These are phyloP conservation scores for Pantala flavescens DNA, from an alignment of 1,140 invertebrate genomes.

Conservation along the genomic window DNA sequence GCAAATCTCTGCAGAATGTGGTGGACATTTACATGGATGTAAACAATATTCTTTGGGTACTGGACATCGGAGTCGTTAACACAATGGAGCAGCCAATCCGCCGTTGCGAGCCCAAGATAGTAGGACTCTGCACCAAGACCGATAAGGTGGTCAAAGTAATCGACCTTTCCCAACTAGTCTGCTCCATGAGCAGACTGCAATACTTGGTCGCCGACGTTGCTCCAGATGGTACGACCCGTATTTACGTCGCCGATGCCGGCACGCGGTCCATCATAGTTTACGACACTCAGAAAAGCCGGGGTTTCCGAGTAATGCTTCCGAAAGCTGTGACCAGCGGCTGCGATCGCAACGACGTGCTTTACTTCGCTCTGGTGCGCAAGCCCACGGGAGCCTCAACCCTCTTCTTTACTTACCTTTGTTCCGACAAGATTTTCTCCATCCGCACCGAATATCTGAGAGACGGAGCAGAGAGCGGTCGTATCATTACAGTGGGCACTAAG, in stretches of 20 bases:
- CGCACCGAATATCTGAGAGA: slow-evolving; percentile 40
- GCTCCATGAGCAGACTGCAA: slow-evolving; percentile 45
- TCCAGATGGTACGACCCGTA: slow-evolving; percentile 32
- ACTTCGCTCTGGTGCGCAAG: slow-evolving; percentile 41
- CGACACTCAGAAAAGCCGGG: slow-evolving; percentile 43
- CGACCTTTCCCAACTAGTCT: slow-evolving; percentile 42
- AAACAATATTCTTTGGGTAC: slow-evolving; percentile 46
- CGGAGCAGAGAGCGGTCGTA: slow-evolving; percentile 38
- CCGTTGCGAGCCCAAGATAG: slow-evolving; percentile 52
- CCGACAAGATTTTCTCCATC: slow-evolving; percentile 43
- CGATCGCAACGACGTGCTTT: slow-evolving; percentile 42
- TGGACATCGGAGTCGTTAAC: slow-evolving; percentile 55
- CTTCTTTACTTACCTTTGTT: slow-evolving; percentile 49
- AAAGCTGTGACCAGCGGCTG: slow-evolving; percentile 34
- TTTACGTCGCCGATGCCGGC: slow-evolving; percentile 52
- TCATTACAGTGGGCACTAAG: slow-evolving; percentile 44
- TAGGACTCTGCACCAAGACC: slow-evolving; percentile 46
- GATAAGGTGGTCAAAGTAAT: slow-evolving; percentile 49
- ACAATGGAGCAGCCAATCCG: slow-evolving; percentile 48
- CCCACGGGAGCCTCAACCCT: slow-evolving; percentile 38
- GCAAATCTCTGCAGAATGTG: slow-evolving; percentile 46
- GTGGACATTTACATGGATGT: slow-evolving; percentile 47
- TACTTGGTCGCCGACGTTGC: slow-evolving; percentile 49
- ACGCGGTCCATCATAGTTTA: slow-evolving; percentile 49
- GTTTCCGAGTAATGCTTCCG: slow-evolving; percentile 44